Conservation (phyloP, 2,797 vertebrate species). For the Graptemys geographica region DNA sequence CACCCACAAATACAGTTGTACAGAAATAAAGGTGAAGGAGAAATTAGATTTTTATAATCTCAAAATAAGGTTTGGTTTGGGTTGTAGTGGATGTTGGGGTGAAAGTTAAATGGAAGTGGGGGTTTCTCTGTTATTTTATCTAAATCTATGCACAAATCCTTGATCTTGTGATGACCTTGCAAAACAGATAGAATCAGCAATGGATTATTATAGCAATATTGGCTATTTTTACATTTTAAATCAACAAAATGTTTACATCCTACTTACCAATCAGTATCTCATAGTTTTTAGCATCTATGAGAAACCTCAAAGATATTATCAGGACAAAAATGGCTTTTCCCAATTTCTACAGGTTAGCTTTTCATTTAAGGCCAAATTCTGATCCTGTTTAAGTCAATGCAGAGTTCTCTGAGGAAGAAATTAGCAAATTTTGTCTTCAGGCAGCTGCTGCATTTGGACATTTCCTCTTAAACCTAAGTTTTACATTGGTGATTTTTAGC, state of each 20-base stretch:
- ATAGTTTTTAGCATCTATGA: not conserved
- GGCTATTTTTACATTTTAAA: not conserved
- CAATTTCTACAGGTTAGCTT: not conserved
- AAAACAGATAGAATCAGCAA: not conserved
- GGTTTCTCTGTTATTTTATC: not conserved
- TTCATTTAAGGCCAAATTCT: not conserved
- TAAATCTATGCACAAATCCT: not conserved
- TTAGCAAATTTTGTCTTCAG: not conserved
- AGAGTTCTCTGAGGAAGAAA: not conserved
- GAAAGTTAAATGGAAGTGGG: not conserved
- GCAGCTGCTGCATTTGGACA: not conserved
- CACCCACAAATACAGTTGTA: not conserved
- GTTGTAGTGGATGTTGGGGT: not conserved
- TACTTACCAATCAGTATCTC: not conserved
- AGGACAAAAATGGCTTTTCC: not conserved
- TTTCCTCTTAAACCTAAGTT: not conserved
- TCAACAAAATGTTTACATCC: not conserved
- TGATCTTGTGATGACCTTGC: no score
- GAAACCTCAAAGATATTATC: not conserved
- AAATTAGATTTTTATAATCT: accelerated
- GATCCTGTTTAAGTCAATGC: not conserved
- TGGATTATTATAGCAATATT: not conserved
- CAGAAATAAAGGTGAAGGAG: not conserved
- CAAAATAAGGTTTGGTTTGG: not conserved
- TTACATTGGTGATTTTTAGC: not conserved